Evolutionary conservation across 2,113 vertebrate genomes (phyloP).

Genomic region (Protomyctophum bolini): DNA sequence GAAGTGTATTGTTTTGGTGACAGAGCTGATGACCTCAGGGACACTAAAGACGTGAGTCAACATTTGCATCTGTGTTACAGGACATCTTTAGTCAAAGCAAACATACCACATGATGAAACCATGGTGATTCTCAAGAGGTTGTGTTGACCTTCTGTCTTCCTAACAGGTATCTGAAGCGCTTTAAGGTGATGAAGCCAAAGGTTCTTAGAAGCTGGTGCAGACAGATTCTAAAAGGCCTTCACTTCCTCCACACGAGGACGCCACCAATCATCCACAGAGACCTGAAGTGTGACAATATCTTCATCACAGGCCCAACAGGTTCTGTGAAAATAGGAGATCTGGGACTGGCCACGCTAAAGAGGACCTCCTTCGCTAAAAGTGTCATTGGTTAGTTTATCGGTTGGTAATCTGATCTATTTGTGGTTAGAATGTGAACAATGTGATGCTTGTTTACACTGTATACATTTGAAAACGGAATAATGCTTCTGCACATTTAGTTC

Average conservation of each 20-base stretch:
- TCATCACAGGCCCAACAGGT: slow-evolving; percentile 97
- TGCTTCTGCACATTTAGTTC: too few species aligned
- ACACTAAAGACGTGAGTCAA: slow-evolving; percentile 94
- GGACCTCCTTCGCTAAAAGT: slow-evolving; percentile 96
- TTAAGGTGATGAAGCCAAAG: slow-evolving; percentile 99
- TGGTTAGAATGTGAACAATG: not conserved
- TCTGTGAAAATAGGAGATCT: slow-evolving; percentile 98
- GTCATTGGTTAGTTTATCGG: slow-evolving; percentile 87
- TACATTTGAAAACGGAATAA: too few species aligned
- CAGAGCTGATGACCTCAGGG: slow-evolving; percentile 97
- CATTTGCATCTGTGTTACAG: too few species aligned
- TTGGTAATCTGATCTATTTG: not conserved
- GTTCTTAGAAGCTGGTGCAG: slow-evolving; percentile 97
- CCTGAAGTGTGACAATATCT: slow-evolving; percentile 99
- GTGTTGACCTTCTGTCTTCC: not conserved
- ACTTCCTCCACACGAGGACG: slow-evolving; percentile 94
- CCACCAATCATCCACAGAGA: slow-evolving; percentile 98
- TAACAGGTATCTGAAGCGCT: slow-evolving; percentile 93
- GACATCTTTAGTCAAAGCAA: too few species aligned
- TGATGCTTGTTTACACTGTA: not conserved
- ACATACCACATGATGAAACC: not conserved
- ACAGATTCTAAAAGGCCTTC: slow-evolving; percentile 96
- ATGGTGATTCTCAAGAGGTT: too few species aligned
- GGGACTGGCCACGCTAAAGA: slow-evolving; percentile 95
- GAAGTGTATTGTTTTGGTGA: slow-evolving; percentile 95